Base-by-base conservation (phyloP, 2,797 vertebrate genomes). In the Parauchenoglanis punctatus region DNA sequence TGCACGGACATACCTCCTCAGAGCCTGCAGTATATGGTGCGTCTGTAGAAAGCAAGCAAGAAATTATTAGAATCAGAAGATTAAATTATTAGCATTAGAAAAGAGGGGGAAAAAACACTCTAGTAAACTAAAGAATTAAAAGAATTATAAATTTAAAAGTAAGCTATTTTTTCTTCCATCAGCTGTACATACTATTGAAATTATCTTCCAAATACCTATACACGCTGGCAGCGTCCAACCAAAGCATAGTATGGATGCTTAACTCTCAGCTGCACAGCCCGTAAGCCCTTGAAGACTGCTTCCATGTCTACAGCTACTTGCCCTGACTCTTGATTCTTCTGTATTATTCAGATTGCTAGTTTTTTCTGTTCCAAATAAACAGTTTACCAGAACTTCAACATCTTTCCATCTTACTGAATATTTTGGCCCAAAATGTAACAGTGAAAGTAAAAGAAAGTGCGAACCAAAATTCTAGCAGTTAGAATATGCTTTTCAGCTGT, bases 1-100 rank as follows among this genome's bases (percentile, higher is more conserved):
- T 0, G 98, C 97, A 0, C 97, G 97, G 3, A 99, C 97, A 0
- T 99, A 99, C 40, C 97, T 95, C 85, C 96, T 96, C 91, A 99
- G 95, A 86, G 98, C 97, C 85, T 98, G 98, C 73, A 99, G 96
- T 93, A 99, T 97, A 85, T 97, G 98, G 88, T 99, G 97, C 31
- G 98, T 97, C 98, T 99, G 94, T 0, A 3, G 23, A 72, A 46
- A 87, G 18, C 80, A 31, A 59, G 25, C 31, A 25, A 6, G 18
- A 18, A 31, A 80, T 56, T 78, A 78, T 4, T 28, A 12, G 13
- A 75, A 52, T 15, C 25, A 75, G 4, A 75, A 8, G 6, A 18
- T 44, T 15, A 2, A 7, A 49, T 76, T 52, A 52, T 75, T 49
- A 25, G 31, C 12, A 44, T 44, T 73, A 46, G 0, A 75, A 75